Evolutionary conservation across 2,888 invertebrate genomes (phyloP), one percentile per base, ranked within the genome.

Genomic region (Dioctria rufipes): DNA sequence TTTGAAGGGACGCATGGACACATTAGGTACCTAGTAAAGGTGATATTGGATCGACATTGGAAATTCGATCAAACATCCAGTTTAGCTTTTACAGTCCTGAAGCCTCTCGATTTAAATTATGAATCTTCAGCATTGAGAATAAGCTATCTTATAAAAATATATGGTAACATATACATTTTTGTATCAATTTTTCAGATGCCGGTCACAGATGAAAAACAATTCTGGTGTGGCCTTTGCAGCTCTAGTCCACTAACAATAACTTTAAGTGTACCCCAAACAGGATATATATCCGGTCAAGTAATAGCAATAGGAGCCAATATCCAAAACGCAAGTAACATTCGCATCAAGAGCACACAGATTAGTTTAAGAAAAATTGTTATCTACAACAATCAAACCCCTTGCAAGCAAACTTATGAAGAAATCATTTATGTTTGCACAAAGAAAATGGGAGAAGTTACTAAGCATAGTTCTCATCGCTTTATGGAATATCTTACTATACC

Each of bases 51-150:
- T 86, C 88, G 92, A 67, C 90, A 92, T 0, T 92, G 92, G 89
- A 90, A 91, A 65, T 88, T 91, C 61, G 92, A 93, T 51, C 94
- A 95, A 83, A 94, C 94, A 81, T 92, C 92, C 13, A 95, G 94
- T 87, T 91, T 92, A 85, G 93, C 93, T 1, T 96, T 97, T 86
- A 95, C 94, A 39, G 93, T 97, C 6, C 91, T 95, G 66, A 93
- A 94, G 83, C 91, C 94, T 3, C 89, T 96, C 84, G 96, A 96
- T 88, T 90, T 97, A 81, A 96, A 96, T 89, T 90, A 91, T 83
- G 93, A 94, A 86, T 90, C 92, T n/a, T 93, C 84, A 71, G 66
- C 87, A 67, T 81, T 88, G 3, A 85, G 86, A 46, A 88, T 88
- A 81, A 71, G 40, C 65, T 51, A 25, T 49, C 0, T 25, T 51